phyloP scores from a whole-genome alignment of 30 jellyfish, hydroid and myxozoan genomes.

The Mastigias papua region DNA sequence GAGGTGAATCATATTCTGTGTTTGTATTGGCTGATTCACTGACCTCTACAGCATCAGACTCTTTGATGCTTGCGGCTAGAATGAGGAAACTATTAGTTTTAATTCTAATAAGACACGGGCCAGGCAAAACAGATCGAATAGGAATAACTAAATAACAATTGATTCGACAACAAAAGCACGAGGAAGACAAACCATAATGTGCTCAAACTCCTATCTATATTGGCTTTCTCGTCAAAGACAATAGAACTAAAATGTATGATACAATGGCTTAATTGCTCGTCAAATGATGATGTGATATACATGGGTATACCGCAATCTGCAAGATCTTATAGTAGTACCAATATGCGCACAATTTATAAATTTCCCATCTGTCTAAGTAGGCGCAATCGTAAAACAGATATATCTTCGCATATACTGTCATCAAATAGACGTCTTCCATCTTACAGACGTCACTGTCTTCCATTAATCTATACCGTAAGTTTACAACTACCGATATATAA shows the following conservation, averaged over 20 bases:
- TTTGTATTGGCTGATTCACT: conserved; percentile 1
- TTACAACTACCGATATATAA: background rate
- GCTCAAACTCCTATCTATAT: background rate
- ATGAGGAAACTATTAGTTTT: background rate
- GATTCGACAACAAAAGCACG: background rate
- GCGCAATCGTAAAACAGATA: background rate
- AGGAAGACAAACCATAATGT: background rate
- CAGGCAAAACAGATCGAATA: background rate
- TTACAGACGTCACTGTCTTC: background rate
- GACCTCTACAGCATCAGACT: conserved; percentile 20
- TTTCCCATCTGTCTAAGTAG: background rate
- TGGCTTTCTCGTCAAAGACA: background rate
- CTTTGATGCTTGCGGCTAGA: conserved; percentile 5
- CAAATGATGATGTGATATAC: background rate
- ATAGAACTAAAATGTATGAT: background rate
- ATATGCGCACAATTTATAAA: background rate
- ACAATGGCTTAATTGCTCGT: background rate
- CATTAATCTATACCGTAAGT: background rate
- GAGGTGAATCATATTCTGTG: conserved; percentile 70
- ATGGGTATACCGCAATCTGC: background rate
- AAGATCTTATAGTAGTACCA: background rate
- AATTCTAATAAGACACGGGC: background rate
- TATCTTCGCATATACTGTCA: background rate
- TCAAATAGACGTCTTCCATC: background rate
- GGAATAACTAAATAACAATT: background rate